Percentiles rank a stretch among this genome's conserved stretches.
Evolutionary conservation across 2,888 invertebrate genomes (phyloP).

Genomic region (Rhaphigaster nebulosa): DNA sequence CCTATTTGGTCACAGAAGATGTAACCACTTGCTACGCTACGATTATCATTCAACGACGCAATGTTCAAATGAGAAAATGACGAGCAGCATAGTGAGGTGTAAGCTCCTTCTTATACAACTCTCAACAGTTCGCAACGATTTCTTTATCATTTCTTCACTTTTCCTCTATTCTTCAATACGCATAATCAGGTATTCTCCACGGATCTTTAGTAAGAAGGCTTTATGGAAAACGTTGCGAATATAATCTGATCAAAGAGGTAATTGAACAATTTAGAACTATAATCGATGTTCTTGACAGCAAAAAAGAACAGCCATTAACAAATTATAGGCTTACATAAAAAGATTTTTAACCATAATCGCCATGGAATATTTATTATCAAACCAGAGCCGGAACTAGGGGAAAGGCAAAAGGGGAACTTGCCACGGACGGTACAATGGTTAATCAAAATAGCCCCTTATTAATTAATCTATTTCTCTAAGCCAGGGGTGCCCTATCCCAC

Average conservation of each 20-base stretch:
- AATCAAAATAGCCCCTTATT: too few relatives aligned
- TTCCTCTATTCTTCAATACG: background rate
- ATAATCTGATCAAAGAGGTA: background rate
- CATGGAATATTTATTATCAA: background rate
- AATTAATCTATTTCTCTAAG: too few relatives aligned
- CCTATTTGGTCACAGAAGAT: slow-evolving; percentile 2
- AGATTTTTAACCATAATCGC: background rate
- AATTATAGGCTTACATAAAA: background rate
- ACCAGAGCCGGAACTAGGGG: too few relatives aligned
- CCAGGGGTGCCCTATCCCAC: too few relatives aligned
- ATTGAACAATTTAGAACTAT: background rate
- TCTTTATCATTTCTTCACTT: background rate
- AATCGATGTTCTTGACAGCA: background rate
- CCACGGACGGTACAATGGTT: too few relatives aligned
- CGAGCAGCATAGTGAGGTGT: background rate
- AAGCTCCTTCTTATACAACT: background rate
- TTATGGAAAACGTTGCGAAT: background rate
- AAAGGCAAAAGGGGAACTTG: too few relatives aligned
- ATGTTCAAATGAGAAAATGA: slow-evolving; percentile 38
- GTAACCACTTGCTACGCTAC: background rate
- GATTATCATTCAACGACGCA: background rate
- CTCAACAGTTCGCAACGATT: background rate
- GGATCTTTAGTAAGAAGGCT: background rate
- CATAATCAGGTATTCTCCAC: background rate
- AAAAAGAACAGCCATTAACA: background rate